Conservation (phyloP, 2,888 invertebrate species). For the Lepidochitona cinerea region DNA sequence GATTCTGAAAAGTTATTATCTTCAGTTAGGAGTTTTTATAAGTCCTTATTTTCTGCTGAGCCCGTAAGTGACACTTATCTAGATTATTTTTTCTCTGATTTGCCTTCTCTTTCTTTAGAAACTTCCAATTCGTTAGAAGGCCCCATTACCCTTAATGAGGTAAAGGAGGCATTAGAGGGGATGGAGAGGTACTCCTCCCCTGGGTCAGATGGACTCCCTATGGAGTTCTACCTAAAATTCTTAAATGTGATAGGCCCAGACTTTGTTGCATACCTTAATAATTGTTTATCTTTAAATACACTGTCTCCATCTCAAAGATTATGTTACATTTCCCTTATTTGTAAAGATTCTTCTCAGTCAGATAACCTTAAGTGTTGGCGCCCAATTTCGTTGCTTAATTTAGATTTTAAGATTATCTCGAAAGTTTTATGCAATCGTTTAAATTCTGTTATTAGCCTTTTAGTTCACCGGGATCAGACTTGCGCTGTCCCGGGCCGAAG, state of each 20-base stretch:
- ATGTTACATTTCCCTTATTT: slow-evolving; percentile 21
- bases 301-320: background rate
- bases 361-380: slow-evolving; percentile 34
- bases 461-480: slow-evolving; percentile 35
- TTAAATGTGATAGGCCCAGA: background rate
- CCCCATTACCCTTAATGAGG: background rate
- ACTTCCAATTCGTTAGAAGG: background rate
- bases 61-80: background rate
- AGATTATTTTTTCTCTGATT: slow-evolving; percentile 1
- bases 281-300: background rate
- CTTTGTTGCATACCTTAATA: background rate
- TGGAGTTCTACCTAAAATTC: background rate
- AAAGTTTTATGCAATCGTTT: slow-evolving; percentile 33
- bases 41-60: background rate
- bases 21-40: background rate
- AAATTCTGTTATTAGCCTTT: slow-evolving; percentile 19
- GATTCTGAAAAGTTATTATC: background rate
- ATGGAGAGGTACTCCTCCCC: background rate
- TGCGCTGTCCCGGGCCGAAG: slow-evolving; percentile 34
- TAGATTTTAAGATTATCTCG: slow-evolving; percentile 39
- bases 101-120: background rate
- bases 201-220: background rate
- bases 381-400: slow-evolving; percentile 38
- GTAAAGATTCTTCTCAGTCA: slow-evolving; percentile 30
- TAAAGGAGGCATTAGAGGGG: background rate